A percentile compares a stretch with the other conserved stretches of the same genome.
phyloP scores from a whole-genome alignment of 2,113 vertebrate genomes.

The Hiodon alosoides region DNA sequence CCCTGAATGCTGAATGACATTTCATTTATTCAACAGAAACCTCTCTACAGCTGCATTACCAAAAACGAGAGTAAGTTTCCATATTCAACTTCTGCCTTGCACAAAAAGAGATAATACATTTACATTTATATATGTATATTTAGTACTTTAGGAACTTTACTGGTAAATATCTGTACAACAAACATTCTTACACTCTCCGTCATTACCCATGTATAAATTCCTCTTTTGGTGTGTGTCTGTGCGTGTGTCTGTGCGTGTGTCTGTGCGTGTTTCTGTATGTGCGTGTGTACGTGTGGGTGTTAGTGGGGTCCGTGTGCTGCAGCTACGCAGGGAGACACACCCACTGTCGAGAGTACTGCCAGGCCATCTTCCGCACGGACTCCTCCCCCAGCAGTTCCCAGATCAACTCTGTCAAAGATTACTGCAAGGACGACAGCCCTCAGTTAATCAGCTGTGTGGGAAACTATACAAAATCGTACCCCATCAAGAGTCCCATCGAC shows the following conservation, averaged over 20 bases:
- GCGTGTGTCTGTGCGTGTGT: no score
- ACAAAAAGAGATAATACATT: not conserved
- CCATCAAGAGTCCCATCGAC: constrained; percentile 90
- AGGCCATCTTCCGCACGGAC: constrained; percentile 97
- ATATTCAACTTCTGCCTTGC: no score
- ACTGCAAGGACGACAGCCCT: constrained; percentile 83
- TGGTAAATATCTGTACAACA: no score
- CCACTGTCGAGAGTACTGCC: constrained; percentile 92
- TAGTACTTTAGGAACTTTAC: no score
- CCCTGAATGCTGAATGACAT: no score
- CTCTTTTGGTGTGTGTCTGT: not conserved
- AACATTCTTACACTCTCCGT: no score
- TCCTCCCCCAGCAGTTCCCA: constrained; percentile 90
- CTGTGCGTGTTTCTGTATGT: no score
- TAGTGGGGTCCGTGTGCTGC: constrained; percentile 95
- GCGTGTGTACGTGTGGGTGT: constrained; percentile 19
- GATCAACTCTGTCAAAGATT: constrained; percentile 88
- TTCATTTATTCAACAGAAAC: constrained; percentile 75
- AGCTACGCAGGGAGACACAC: constrained; percentile 92
- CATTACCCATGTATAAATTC: not conserved
- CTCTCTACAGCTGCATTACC: constrained; percentile 96
- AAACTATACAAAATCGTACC: constrained; percentile 95
- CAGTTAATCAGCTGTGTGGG: constrained; percentile 86
- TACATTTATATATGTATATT: not conserved
- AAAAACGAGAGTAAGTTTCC: constrained; percentile 97